Base-by-base conservation (phyloP, 2,888 invertebrate genomes). In the Formica aserva region DNA sequence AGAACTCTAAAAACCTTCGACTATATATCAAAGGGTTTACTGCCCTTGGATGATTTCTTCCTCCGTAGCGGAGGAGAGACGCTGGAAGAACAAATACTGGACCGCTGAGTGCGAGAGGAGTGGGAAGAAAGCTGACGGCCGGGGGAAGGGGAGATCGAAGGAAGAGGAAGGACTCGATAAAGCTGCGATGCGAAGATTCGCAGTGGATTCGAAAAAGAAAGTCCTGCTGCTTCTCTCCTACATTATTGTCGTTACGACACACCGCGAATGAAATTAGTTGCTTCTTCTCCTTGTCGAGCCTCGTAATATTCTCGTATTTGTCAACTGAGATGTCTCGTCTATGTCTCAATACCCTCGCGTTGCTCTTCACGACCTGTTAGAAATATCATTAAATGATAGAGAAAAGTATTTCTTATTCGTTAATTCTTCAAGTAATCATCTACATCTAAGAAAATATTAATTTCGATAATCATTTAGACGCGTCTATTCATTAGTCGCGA, bases 21-120 rank as follows among this genome's bases (percentile, higher is more conserved):
- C 94, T 94, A 94, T 94, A 94, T 94, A 94, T 94, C 94, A 94
- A 94, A 94, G 92, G 93, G 94, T 94, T 94, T 94, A 94, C 94
- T 94, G 94, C 94, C 92, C 92, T 93, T 91, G 92, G 92, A 94
- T 93, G 94, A 94, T 93, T 92, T 91, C 86, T 92, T 91, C 86
- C 88, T 92, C 91, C 87, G 90, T 87, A 84, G 86, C 88, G 90
- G 87, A 87, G 89, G 85, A 88, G 89, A 89, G 87, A 86, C 88
- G 85, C 85, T 84, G 84, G 88, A 92, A 93, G 93, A 93, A 92
- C 93, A 93, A 93, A 93, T 93, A 93, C 92, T 90, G 89, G 85
- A 71, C 82, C 81, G 81, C 85, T 83, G 74, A 85, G 69, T 69
- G 65, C 66, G 65, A 67, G 67, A 86, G 55, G 60, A 69, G 80